Conservation (phyloP, 2,797 vertebrate species). For the Aeoliscus strigatus region DNA sequence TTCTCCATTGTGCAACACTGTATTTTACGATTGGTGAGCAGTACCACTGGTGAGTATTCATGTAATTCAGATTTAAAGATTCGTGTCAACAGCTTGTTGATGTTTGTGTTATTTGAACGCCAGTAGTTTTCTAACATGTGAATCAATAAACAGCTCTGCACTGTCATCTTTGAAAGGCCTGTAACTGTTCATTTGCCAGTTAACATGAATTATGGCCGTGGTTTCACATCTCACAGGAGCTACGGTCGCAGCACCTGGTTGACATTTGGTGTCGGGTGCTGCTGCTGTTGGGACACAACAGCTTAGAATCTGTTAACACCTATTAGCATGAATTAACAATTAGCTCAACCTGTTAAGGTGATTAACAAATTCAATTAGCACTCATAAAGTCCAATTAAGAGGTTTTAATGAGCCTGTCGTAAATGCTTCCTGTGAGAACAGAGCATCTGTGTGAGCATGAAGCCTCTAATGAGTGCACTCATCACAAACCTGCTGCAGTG, state of each 20-base stretch:
- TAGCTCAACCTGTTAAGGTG: slow-evolving; percentile 38
- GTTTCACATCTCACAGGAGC: slow-evolving; percentile 76
- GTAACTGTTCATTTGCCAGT: slow-evolving; percentile 77
- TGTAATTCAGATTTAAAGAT: not conserved
- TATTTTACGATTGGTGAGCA: no score
- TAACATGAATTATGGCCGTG: slow-evolving; percentile 81
- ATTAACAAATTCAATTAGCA: slow-evolving; percentile 88
- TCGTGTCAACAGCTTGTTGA: no score
- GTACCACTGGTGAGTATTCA: not conserved
- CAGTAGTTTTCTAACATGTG: slow-evolving; percentile 25
- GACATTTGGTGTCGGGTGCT: slow-evolving; percentile 47
- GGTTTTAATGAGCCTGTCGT: slow-evolving; percentile 66
- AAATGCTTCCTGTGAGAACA: slow-evolving; percentile 73
- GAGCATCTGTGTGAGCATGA: slow-evolving; percentile 39
- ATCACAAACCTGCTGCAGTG: no score
- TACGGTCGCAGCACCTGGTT: slow-evolving; percentile 72
- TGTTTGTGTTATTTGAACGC: slow-evolving; percentile 1
- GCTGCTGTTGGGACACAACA: slow-evolving; percentile 53
- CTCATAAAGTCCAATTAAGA: slow-evolving; percentile 86
- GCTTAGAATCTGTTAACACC: slow-evolving; percentile 81
- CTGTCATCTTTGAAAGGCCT: slow-evolving; percentile 15
- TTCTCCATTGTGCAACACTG: no score
- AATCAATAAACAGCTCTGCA: slow-evolving; percentile 16
- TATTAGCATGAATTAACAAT: slow-evolving; percentile 84
- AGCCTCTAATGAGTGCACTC: no score